Evolutionary conservation across 2,797 vertebrate species (phyloP).

Genomic region (Channallabes apus): DNA sequence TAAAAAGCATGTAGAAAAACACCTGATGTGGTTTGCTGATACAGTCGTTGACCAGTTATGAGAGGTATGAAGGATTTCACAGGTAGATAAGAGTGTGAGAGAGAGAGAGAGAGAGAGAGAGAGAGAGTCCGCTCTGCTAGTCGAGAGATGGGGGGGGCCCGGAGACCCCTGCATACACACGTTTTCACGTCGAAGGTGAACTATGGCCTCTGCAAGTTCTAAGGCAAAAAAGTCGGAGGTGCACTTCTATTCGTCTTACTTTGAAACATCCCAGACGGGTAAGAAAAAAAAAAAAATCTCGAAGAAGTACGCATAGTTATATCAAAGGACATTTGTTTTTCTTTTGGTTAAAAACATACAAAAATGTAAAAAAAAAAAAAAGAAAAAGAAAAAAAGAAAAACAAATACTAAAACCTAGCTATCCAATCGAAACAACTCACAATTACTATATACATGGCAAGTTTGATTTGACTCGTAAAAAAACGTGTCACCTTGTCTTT

Average conservation of each 20-base stretch:
- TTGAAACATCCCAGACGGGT: conserved; percentile 77
- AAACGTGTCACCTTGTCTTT: conserved; percentile 61
- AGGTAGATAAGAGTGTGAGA: conserved; percentile 97
- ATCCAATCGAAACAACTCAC: conserved; percentile 55
- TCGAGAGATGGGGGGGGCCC: conserved; percentile 86
- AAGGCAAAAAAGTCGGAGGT: conserved; percentile 98
- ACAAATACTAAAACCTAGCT: conserved; percentile 50
- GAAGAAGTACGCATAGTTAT: conserved; percentile 65
- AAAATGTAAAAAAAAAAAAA: conserved; percentile 37
- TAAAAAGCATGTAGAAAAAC: conserved; percentile 99
- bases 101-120: conserved; percentile 76
- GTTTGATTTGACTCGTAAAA: conserved; percentile 55
- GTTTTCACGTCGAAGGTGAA: conserved; percentile 96
- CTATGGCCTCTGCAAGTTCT: conserved; percentile 98
- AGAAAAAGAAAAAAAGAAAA: conserved; percentile 11
- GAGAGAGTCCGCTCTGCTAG: conserved; percentile 93
- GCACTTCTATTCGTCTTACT: conserved; percentile 90
- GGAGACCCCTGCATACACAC: conserved; percentile 95
- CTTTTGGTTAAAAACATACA: conserved; percentile 52
- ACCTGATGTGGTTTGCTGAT: conserved; percentile 99
- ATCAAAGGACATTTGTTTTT: conserved; percentile 56
- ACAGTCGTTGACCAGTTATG: conserved; percentile 99
- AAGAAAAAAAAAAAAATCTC: conserved; percentile 60
- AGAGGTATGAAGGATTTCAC: conserved; percentile 99
- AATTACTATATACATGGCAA: conserved; percentile 65